Base-by-base conservation (phyloP, 1,140 invertebrate genomes). In the Homalodisca vitripennis region DNA sequence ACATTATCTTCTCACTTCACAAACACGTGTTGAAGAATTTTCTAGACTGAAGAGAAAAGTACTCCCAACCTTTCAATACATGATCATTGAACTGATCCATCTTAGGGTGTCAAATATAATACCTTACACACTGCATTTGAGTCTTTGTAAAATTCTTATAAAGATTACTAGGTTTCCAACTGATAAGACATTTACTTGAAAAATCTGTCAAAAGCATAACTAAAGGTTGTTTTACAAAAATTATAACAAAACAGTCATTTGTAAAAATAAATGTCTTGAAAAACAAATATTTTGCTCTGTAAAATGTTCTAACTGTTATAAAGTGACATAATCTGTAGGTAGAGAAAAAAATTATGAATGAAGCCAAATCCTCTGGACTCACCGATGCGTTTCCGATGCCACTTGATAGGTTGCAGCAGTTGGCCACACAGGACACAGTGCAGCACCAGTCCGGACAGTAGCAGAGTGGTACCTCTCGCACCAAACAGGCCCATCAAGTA, bases 391-490 rank as follows among this genome's bases (percentile, higher is more conserved):
- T 71, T 75, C 30, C 86, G 82, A 75, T 91, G 87, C 87, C 87
- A 88, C 72, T 87, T 83, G 0, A 91, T 85, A 0, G 87, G 87
- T 74, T 85, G 87, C 75, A 92, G 83, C 1, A 87, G 75, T 2
- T 84, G 73, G 71, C 87, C 83, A 6, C 85, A 89, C n/a, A 86
- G 78, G 3, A 91, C 74, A 0, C 83, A 82, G 73, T 92, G 84
- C 0, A 86, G 78, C 48, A 85, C 84, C 31, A 91, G 78, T 17
- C 81, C 87, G 3, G 86, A 81, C 0, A 91, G 75, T 13, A 91
- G 78, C 0, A 87, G 78, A 67, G 89, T 78, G 0, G 87, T 87
- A 22, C 86, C 85, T 74, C 84, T 79, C 70, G 85, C 88, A n/a
- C 86, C 87, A 68, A 85, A 88, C 30, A 77, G 71, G 1, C 79